phyloP scores from a whole-genome alignment of 2,797 vertebrate genomes.

The Tangara arthus region DNA sequence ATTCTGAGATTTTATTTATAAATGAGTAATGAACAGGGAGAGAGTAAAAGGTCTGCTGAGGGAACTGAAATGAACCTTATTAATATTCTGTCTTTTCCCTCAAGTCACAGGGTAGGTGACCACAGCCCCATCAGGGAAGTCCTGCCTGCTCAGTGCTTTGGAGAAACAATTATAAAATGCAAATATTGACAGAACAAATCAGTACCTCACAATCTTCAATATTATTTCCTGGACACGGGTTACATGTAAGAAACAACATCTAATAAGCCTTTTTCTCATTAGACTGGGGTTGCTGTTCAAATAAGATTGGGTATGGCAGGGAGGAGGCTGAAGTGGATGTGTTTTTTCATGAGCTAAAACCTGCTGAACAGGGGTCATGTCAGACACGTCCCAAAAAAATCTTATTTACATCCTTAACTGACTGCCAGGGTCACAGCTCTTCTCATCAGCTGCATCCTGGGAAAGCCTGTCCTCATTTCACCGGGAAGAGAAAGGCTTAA shows the following conservation, averaged over 20 bases:
- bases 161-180: conserved; percentile 66
- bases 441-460: background rate
- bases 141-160: background rate
- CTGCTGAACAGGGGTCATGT: background rate
- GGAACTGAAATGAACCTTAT: background rate
- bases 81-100: conserved; percentile 41
- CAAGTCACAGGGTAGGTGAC: background rate
- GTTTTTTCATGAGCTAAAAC: background rate
- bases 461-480: background rate
- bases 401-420: background rate
- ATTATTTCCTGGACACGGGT: conserved; percentile 4
- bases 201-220: conserved; percentile 11
- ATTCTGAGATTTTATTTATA: conserved; percentile 20
- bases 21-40: background rate
- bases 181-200: conserved; percentile 49
- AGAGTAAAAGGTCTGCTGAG: background rate
- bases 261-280: conserved; percentile 37
- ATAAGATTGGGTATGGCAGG: background rate
- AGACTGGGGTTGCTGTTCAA: background rate
- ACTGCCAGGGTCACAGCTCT: background rate
- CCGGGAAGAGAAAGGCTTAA: background rate
- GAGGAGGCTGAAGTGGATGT: background rate
- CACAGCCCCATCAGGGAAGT: background rate
- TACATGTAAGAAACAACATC: conserved; percentile 2
- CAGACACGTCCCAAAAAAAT: background rate